Conservation (phyloP, 2,797 vertebrate genomes). For the Gorsachius magnificus region DNA sequence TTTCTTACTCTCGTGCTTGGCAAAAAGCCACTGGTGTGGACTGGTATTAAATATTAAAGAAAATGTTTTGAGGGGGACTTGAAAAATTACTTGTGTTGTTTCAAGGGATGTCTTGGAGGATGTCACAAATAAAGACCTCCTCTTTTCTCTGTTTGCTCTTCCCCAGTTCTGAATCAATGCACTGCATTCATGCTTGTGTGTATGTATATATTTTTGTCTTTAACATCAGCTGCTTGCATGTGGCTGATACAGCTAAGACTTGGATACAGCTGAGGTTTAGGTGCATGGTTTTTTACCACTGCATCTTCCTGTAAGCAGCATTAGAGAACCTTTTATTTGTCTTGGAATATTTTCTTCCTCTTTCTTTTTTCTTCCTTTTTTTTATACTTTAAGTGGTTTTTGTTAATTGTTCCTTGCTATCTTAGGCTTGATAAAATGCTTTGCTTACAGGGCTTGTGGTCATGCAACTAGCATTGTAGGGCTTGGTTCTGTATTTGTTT, state of each 20-base stretch:
- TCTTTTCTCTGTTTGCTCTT: neutral
- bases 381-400: neutral
- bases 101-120: neutral
- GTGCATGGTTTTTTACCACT: neutral
- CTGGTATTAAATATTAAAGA: neutral
- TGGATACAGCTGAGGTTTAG: neutral
- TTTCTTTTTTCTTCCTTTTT: neutral
- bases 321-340: neutral
- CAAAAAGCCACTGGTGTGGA: rapidly evolving
- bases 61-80: neutral
- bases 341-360: neutral
- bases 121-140: neutral
- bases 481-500: neutral
- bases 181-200: neutral
- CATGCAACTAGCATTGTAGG: neutral
- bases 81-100: neutral
- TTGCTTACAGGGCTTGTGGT: neutral
- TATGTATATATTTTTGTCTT: neutral
- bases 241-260: neutral
- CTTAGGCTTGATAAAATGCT: neutral
- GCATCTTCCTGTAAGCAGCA: neutral
- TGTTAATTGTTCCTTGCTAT: neutral
- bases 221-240: neutral
- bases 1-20: neutral
- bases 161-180: neutral